phyloP scores from a whole-genome alignment of 2,888 invertebrate species.

The Thumatha senex region DNA sequence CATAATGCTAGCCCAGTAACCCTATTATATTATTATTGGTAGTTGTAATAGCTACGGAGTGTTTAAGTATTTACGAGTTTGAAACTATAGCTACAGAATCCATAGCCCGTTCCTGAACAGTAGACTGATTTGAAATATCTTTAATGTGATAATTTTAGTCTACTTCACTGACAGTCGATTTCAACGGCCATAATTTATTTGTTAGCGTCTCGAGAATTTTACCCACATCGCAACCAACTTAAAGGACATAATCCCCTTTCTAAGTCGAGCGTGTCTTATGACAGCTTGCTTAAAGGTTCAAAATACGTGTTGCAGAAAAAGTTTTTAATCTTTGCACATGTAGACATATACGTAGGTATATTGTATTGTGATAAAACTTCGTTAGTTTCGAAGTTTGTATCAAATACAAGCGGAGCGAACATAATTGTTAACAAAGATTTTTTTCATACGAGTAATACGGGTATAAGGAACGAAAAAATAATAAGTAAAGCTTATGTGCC shows the following conservation, averaged over 20 bases:
- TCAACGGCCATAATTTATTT: too few relatives aligned
- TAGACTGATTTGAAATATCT: too few relatives aligned
- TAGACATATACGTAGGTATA: slow-evolving; percentile 23
- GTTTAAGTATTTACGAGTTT: too few relatives aligned
- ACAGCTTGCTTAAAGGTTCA: slow-evolving; percentile 69
- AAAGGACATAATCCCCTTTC: slow-evolving; percentile 77
- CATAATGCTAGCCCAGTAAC: too few relatives aligned
- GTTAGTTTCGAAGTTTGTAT: slow-evolving; percentile 2
- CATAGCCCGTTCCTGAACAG: too few relatives aligned
- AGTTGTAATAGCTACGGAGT: too few relatives aligned
- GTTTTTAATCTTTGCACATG: slow-evolving; percentile 70
- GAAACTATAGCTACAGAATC: too few relatives aligned
- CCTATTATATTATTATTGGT: too few relatives aligned
- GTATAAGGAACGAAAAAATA: slow-evolving; percentile 47
- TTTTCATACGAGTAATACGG: slow-evolving; percentile 20
- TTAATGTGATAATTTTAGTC: too few relatives aligned
- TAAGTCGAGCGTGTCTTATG: slow-evolving; percentile 75
- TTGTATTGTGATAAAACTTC: slow-evolving; percentile 29
- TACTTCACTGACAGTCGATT: too few relatives aligned
- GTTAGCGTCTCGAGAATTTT: slow-evolving; percentile 67
- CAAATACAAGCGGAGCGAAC: slow-evolving; percentile 1
- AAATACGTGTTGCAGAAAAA: slow-evolving; percentile 62
- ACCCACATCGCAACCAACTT: slow-evolving; percentile 76
- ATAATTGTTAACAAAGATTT: slow-evolving; percentile 25
- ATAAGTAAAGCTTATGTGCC: slow-evolving; percentile 54